Percentiles rank a stretch among this genome's conserved stretches.
These are phyloP conservation scores for Gandaritis pyraliata DNA, from an alignment of 2,888 invertebrate species.

Conservation along the genomic window DNA sequence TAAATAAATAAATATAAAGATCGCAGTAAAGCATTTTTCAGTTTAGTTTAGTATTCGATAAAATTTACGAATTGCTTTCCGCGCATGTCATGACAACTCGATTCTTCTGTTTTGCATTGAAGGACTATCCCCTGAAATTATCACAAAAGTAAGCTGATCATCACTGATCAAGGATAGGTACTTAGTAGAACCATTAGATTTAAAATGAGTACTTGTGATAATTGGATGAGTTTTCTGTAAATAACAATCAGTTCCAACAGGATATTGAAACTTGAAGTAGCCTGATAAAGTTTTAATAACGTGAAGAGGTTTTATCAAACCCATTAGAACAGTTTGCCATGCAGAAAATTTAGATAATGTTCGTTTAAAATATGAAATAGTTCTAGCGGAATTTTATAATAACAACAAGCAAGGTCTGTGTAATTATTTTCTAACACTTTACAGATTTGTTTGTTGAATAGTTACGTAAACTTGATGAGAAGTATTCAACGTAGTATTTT, in stretches of 20 bases:
- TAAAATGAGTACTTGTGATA: neutral
- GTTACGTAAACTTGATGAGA: no score
- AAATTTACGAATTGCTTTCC: no score
- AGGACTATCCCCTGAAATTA: no score
- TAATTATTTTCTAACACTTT: neutral
- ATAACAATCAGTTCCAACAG: constrained; percentile 2
- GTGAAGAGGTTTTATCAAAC: constrained; percentile 32
- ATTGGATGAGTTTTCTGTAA: neutral
- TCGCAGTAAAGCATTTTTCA: no score
- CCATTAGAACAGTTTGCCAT: constrained; percentile 22
- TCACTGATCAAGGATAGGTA: neutral
- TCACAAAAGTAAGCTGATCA: constrained; percentile 3
- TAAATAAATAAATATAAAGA: no score
- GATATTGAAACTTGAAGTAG: constrained; percentile 31
- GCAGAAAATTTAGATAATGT: constrained; percentile 16
- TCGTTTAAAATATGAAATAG: constrained; percentile 16
- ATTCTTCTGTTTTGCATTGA: no score
- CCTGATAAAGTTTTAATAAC: constrained; percentile 32
- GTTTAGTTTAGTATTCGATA: no score
- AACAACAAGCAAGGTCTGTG: neutral
- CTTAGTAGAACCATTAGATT: neutral
- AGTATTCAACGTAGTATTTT: no score
- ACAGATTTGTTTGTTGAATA: neutral
- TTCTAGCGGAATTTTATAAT: constrained; percentile 7
- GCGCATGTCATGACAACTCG: no score